Evolutionary conservation across 2,797 vertebrate species (phyloP).

Genomic region (Mormyrops attenuatus): DNA sequence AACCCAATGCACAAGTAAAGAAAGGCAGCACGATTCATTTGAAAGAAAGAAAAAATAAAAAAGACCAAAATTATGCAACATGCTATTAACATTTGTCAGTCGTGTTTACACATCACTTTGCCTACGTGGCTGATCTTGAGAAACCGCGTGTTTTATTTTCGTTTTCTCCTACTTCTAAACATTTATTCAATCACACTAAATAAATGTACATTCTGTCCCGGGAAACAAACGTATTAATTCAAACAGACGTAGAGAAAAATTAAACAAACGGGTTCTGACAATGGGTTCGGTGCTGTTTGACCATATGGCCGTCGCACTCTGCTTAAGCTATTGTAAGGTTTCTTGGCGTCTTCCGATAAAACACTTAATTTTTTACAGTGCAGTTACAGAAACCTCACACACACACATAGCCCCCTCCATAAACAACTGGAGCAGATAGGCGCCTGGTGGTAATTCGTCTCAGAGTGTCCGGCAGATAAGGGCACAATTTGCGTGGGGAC

Average conservation of each 20-base stretch:
- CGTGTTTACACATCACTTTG: conserved; percentile 45
- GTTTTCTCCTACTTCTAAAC: conserved; percentile 55
- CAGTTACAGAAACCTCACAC: conserved; percentile 38
- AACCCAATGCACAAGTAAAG: not conserved
- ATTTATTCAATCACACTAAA: conserved; percentile 56
- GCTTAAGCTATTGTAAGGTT: conserved; percentile 13
- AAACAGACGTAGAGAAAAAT: conserved; percentile 51
- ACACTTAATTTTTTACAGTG: conserved; percentile 48
- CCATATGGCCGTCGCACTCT: conserved; percentile 57
- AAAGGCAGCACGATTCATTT: conserved; percentile 28
- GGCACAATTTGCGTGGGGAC: conserved; percentile 49
- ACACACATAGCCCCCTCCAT: conserved; percentile 35
- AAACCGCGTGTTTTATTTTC: conserved; percentile 41
- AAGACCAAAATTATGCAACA: conserved; percentile 36
- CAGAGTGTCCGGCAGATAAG: conserved; percentile 38
- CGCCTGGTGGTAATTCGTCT: conserved; percentile 52
- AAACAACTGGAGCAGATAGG: conserved; percentile 21
- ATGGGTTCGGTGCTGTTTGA: conserved; percentile 54
- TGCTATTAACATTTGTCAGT: conserved; percentile 24
- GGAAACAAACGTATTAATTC: conserved; percentile 54
- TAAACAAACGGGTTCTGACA: conserved; percentile 52
- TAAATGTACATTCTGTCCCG: conserved; percentile 60
- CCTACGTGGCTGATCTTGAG: conserved; percentile 43
- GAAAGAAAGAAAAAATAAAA: conserved; percentile 31
- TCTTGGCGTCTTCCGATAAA: conserved; percentile 41